phyloP scores from a whole-genome alignment of 2,888 invertebrate genomes.

The Urechis unicinctus region DNA sequence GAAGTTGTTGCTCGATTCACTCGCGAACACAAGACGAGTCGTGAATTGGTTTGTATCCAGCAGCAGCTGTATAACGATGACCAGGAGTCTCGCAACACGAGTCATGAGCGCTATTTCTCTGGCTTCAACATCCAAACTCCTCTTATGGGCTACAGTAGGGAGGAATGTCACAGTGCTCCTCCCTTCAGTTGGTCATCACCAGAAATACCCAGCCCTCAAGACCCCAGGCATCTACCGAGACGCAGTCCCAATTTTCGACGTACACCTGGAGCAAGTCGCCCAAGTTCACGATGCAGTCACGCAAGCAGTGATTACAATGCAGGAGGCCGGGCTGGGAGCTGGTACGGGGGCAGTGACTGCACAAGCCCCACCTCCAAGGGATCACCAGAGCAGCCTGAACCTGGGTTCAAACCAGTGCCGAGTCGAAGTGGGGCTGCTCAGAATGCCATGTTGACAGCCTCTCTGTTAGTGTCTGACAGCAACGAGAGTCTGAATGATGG shows the following conservation, averaged over 20 bases:
- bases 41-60: slow-evolving; percentile 7
- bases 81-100: too few relatives aligned
- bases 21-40: slow-evolving; percentile 4
- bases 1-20: slow-evolving; percentile 7
- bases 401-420: too few relatives aligned
- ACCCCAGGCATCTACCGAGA: neutral
- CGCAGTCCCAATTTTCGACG: slow-evolving; percentile 12
- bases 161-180: slow-evolving; percentile 5
- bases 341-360: neutral
- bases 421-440: too few relatives aligned
- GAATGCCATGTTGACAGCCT: too few relatives aligned
- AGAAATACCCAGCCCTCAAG: too few relatives aligned
- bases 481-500: neutral
- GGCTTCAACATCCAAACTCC: too few relatives aligned
- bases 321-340: neutral
- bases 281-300: slow-evolving; percentile 5
- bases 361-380: neutral
- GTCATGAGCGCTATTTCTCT: too few relatives aligned
- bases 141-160: slow-evolving; percentile 1
- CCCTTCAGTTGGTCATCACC: neutral
- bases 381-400: neutral
- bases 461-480: neutral
- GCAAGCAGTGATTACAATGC: neutral
- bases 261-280: slow-evolving; percentile 24
- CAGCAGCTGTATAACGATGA: slow-evolving; percentile 14